These are phyloP conservation scores for Megaceryle maxima DNA, from an alignment of 2,113 vertebrate species.

Conservation along the genomic window DNA sequence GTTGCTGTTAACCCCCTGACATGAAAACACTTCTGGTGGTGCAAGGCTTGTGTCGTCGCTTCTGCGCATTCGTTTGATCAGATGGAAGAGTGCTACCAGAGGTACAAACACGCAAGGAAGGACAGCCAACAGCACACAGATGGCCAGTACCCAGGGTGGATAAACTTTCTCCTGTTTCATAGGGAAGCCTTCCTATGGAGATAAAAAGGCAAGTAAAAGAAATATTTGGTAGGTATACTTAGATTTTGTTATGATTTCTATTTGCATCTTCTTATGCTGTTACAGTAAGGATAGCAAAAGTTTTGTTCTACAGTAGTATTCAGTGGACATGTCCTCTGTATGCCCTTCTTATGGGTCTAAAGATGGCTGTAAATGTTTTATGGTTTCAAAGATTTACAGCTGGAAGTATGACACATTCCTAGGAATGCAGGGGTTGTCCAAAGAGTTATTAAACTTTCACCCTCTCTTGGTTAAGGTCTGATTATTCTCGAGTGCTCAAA, in stretches of 20 bases:
- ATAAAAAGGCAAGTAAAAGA: not conserved
- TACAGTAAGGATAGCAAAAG: not conserved
- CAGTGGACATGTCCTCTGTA: not conserved
- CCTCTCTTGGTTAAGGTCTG: not conserved
- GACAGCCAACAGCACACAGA: slow-evolving; percentile 74
- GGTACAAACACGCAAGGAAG: slow-evolving; percentile 79
- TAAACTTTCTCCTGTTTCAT: slow-evolving; percentile 73
- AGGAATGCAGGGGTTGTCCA: not conserved
- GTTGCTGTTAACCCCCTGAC: not conserved
- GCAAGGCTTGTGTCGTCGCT: not conserved
- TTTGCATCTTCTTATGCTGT: not conserved
- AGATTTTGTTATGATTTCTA: not conserved
- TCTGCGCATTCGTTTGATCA: not conserved
- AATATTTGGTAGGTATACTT: not conserved
- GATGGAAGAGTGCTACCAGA: slow-evolving; percentile 70
- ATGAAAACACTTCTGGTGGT: not conserved
- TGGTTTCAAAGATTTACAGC: not conserved
- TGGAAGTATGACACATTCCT: not conserved
- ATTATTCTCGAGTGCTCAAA: not conserved
- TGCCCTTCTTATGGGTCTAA: not conserved
- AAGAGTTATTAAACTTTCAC: not conserved
- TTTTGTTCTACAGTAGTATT: not conserved
- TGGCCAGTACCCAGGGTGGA: slow-evolving; percentile 80
- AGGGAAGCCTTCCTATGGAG: slow-evolving; percentile 80
- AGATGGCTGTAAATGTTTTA: not conserved